Evolutionary conservation across 2,113 vertebrate genomes (phyloP).

Genomic region (Vireo altiloquus): DNA sequence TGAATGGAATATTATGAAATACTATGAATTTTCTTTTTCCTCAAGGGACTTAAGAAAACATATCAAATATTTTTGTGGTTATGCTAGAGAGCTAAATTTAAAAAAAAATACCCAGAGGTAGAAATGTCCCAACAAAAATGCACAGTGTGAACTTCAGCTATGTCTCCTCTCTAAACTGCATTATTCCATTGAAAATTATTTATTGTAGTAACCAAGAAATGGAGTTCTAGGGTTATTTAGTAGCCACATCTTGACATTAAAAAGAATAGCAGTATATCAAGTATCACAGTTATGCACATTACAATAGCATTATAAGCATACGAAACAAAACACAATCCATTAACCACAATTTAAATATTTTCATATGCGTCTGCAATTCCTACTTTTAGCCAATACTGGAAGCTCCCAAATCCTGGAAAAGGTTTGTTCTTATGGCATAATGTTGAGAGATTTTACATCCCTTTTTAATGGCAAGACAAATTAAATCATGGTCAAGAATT

Average conservation of each 20-base stretch:
- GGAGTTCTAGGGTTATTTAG: conserved; percentile 8
- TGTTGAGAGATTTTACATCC: background rate
- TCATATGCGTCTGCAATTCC: background rate
- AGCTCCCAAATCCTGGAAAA: background rate
- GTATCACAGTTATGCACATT: conserved; percentile 16
- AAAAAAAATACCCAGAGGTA: background rate
- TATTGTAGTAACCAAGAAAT: background rate
- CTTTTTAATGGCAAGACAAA: background rate
- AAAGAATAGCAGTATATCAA: conserved; percentile 37
- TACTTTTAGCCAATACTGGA: background rate
- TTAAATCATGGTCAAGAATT: background rate
- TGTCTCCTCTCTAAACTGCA: background rate
- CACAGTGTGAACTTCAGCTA: background rate
- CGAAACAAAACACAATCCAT: conserved; percentile 9
- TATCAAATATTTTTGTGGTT: background rate
- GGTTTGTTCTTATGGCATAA: background rate
- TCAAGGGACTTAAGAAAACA: background rate
- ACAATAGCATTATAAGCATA: background rate
- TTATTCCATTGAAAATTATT: conserved; percentile 18
- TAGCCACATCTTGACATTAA: conserved; percentile 43
- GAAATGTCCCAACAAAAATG: conserved; percentile 7
- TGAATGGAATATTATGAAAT: background rate
- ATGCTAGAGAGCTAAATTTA: background rate
- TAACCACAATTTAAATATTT: conserved; percentile 36
- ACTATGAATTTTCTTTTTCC: background rate